A percentile compares a stretch with the other conserved stretches of the same genome.
phyloP scores from a whole-genome alignment of 2,113 vertebrate species.

The Epinephelus moara region DNA sequence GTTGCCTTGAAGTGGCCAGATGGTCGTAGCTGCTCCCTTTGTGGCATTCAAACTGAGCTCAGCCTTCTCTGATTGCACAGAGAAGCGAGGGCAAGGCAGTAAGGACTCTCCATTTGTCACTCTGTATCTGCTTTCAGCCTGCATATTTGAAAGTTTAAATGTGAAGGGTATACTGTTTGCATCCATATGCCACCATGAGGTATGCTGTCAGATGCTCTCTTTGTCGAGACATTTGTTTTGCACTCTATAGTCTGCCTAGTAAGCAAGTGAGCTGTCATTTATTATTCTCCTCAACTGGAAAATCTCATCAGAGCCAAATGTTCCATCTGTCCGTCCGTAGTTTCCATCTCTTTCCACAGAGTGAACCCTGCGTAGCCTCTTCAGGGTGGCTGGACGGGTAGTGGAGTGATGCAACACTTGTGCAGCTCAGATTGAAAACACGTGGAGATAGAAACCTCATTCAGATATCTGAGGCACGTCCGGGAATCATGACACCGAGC shows the following conservation, averaged over 20 bases:
- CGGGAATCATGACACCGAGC: slow-evolving; percentile 35
- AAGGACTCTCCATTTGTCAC: slow-evolving; percentile 26
- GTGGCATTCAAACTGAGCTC: slow-evolving; percentile 48
- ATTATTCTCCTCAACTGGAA: slow-evolving; percentile 56
- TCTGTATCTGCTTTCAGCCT: slow-evolving; percentile 28
- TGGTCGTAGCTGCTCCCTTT: slow-evolving; percentile 62
- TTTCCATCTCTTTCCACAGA: slow-evolving; percentile 42
- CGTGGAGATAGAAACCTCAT: slow-evolving; percentile 57
- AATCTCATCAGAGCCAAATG: slow-evolving; percentile 40
- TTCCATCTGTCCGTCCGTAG: slow-evolving; percentile 45
- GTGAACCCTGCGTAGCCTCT: slow-evolving; percentile 37
- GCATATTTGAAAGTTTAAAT: slow-evolving; percentile 7
- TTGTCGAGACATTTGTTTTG: slow-evolving; percentile 27
- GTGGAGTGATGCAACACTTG: slow-evolving; percentile 51
- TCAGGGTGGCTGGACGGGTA: slow-evolving; percentile 4
- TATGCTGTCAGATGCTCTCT: slow-evolving; percentile 5
- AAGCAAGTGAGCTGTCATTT: slow-evolving; percentile 29
- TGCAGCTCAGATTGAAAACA: slow-evolving; percentile 61
- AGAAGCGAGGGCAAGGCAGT: slow-evolving; percentile 14
- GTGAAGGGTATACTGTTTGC: not conserved
- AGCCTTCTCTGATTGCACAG: slow-evolving; percentile 51
- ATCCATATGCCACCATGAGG: slow-evolving; percentile 19
- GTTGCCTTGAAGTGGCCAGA: slow-evolving; percentile 73
- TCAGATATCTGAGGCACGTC: slow-evolving; percentile 66
- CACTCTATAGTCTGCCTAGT: slow-evolving; percentile 12